Percentiles rank a stretch among this genome's conserved stretches.
These are phyloP conservation scores for Pachypeltis micranthus DNA, from an alignment of 1,140 invertebrate genomes.

Conservation along the genomic window DNA sequence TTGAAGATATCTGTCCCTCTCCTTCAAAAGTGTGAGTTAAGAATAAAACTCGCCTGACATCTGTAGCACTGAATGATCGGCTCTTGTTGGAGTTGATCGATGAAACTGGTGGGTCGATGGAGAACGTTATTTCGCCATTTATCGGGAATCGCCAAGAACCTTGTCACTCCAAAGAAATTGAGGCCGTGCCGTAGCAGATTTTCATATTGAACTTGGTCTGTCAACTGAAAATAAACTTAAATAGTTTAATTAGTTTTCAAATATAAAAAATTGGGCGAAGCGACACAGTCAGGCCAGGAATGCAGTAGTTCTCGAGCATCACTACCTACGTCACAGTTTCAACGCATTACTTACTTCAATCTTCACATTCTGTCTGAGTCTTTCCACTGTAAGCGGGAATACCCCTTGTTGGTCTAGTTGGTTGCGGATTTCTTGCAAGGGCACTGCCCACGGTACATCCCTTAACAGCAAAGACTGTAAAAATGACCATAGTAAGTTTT, in stretches of 20 bases:
- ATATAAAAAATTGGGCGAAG: too few species aligned
- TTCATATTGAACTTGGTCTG: conserved; percentile 37
- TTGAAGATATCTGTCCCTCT: too few species aligned
- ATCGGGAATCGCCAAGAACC: conserved; percentile 36
- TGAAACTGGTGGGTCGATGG: not conserved
- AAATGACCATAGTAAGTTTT: not conserved
- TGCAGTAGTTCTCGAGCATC: too few species aligned
- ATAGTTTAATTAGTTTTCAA: too few species aligned
- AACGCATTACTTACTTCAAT: conserved; percentile 34
- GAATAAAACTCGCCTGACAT: conserved; percentile 35
- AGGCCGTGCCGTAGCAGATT: conserved; percentile 36
- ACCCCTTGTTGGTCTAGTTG: conserved; percentile 37
- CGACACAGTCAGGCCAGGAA: too few species aligned
- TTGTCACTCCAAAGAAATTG: conserved; percentile 37
- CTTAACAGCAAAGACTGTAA: conserved; percentile 34
- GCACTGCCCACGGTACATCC: conserved; percentile 40
- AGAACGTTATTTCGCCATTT: conserved; percentile 32
- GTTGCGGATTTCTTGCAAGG: conserved; percentile 36
- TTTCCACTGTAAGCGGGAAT: conserved; percentile 19
- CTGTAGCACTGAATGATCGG: conserved; percentile 38
- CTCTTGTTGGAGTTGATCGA: conserved; percentile 28
- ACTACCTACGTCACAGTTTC: not conserved
- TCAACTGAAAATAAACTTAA: conserved; percentile 32
- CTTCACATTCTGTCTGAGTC: conserved; percentile 36
- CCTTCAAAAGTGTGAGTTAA: too few species aligned